Conservation (phyloP, 2,888 invertebrate genomes). For the Euplexia lucipara region DNA sequence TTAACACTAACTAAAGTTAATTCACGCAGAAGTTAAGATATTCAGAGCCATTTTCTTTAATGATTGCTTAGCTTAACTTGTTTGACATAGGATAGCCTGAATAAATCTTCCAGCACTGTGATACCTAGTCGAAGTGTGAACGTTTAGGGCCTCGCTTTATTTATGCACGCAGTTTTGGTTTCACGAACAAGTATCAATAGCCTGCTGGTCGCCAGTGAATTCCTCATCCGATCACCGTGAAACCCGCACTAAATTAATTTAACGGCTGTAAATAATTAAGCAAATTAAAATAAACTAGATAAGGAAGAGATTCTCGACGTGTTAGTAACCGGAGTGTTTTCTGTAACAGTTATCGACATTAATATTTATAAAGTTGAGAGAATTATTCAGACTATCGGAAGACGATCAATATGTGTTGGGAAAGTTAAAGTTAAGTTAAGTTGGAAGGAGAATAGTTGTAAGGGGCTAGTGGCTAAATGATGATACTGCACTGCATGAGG, state of each 20-base stretch:
- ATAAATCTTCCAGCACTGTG: too few relatives aligned
- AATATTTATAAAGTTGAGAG: conserved; percentile 31
- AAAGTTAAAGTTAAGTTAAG: neutral
- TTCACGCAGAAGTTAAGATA: too few relatives aligned
- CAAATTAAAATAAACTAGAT: conserved; percentile 23
- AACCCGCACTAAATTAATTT: neutral
- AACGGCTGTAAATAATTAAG: conserved; percentile 25
- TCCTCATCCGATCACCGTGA: neutral
- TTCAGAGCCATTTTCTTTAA: too few relatives aligned
- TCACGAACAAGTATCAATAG: too few relatives aligned
- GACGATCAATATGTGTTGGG: conserved; percentile 26
- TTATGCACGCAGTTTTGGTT: too few relatives aligned
- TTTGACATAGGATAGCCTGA: too few relatives aligned
- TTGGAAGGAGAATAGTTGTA: neutral
- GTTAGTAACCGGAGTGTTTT: neutral
- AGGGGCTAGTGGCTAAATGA: neutral
- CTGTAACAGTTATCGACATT: conserved; percentile 24
- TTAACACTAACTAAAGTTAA: too few relatives aligned
- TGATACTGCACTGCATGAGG: too few relatives aligned
- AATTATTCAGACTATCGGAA: conserved; percentile 13
- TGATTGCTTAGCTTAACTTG: too few relatives aligned
- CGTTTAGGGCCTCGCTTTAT: too few relatives aligned
- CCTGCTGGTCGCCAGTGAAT: neutral
- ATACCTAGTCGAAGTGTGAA: too few relatives aligned
- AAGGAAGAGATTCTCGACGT: neutral